phyloP scores from a whole-genome alignment of 2,888 invertebrate species.

The Hirudinaria manillensis region DNA sequence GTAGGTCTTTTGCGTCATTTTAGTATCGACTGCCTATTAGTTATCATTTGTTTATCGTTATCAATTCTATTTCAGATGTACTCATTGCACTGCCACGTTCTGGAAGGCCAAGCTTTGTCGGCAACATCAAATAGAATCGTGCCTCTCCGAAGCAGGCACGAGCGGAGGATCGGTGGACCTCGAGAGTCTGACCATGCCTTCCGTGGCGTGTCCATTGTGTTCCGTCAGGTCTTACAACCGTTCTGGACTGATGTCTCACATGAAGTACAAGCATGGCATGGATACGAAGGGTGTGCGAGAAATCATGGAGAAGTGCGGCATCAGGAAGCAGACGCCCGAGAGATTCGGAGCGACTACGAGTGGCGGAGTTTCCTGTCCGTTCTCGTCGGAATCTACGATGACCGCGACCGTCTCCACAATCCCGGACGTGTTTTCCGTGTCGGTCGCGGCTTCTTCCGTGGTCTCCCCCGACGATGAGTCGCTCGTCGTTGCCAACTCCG shows the following conservation, averaged over 20 bases:
- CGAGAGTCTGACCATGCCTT: constrained; percentile 21
- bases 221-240: constrained; percentile 28
- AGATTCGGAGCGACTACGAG: background rate
- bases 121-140: constrained; percentile 30
- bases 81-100: constrained; percentile 32
- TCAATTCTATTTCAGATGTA: constrained; percentile 20
- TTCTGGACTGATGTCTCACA: constrained; percentile 33
- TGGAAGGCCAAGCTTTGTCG: constrained; percentile 33
- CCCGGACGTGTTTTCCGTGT: background rate
- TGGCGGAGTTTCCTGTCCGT: background rate
- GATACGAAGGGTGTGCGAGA: constrained; percentile 30
- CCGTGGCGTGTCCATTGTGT: constrained; percentile 31
- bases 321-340: constrained; percentile 30
- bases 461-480: background rate
- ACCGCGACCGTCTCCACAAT: background rate
- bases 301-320: constrained; percentile 30
- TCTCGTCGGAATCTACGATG: background rate
- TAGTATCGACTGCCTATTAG: background rate
- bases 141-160: constrained; percentile 13
- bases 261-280: constrained; percentile 35
- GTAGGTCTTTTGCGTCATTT: background rate
- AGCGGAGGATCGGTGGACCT: constrained; percentile 1
- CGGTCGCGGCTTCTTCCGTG: constrained; percentile 1
- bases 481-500: background rate
- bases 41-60: background rate